These are phyloP conservation scores for Pogoniulus pusillus DNA, from an alignment of 2,797 vertebrate species.

Conservation along the genomic window DNA sequence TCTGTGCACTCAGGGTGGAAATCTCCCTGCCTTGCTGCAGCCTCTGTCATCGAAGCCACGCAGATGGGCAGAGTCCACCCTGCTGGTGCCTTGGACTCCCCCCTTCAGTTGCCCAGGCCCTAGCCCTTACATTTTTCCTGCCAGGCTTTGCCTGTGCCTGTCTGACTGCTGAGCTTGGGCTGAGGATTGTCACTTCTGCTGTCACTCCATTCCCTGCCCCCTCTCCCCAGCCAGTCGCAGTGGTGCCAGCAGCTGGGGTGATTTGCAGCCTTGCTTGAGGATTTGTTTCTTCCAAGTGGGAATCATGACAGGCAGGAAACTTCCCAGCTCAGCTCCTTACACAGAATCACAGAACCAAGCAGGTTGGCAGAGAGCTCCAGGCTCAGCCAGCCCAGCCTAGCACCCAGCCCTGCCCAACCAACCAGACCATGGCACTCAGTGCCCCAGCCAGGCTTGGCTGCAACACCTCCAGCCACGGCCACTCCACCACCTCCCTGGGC, in stretches of 20 bases:
- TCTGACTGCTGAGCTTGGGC: background rate
- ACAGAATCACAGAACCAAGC: too few species aligned
- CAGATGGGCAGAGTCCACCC: background rate
- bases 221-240: background rate
- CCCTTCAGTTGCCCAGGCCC: background rate
- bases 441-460: too few species aligned
- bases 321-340: background rate
- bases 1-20: background rate
- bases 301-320: background rate
- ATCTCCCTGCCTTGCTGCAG: background rate
- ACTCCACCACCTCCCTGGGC: too few species aligned
- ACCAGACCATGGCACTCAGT: too few species aligned
- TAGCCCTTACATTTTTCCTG: background rate
- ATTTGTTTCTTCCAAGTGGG: constrained; percentile 11
- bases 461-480: too few species aligned
- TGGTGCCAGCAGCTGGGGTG: background rate
- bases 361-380: too few species aligned
- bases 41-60: background rate
- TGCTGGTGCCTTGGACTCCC: background rate
- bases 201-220: background rate
- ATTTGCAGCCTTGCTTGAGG: background rate
- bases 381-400: too few species aligned
- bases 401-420: too few species aligned
- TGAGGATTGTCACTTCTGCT: background rate
- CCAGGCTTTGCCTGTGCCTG: background rate